Evolutionary conservation across 2,888 invertebrate species (phyloP).

Genomic region (Pristionchus exspectatus): DNA sequence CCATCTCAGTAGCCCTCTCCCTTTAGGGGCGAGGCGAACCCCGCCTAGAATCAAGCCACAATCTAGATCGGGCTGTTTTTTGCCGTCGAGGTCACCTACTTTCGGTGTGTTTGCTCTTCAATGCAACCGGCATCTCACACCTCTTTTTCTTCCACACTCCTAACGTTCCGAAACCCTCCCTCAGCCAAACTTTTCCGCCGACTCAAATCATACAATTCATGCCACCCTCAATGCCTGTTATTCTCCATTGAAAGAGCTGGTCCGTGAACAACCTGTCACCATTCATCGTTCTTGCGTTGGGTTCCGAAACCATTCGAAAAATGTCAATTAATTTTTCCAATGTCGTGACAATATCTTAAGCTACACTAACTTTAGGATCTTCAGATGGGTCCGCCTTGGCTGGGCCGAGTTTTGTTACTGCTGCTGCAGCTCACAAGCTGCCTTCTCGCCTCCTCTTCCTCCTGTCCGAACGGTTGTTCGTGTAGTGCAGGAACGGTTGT

Average conservation of each 20-base stretch:
- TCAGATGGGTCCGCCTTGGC: conserved; percentile 4
- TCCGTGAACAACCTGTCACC: too few relatives aligned
- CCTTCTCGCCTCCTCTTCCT: not conserved
- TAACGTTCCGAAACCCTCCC: conserved; percentile 14
- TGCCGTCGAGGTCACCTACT: conserved; percentile 37
- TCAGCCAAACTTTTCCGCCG: not conserved
- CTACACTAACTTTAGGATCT: not conserved
- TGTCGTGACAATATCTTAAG: too few relatives aligned
- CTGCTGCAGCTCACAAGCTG: not conserved
- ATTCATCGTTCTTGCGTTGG: not conserved
- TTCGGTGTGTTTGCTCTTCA: conserved; percentile 6
- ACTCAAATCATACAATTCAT: not conserved
- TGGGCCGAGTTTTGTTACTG: conserved; percentile 4
- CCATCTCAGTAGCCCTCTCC: not conserved
- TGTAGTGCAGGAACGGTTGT: conserved; percentile 46
- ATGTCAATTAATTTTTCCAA: not conserved
- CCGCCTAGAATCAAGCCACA: conserved; percentile 12
- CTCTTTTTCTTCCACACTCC: not conserved
- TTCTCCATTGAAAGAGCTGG: not conserved
- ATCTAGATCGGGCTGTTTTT: conserved; percentile 9
- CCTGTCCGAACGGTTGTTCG: conserved; percentile 42
- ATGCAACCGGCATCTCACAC: conserved; percentile 23
- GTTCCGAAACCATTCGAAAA: not conserved
- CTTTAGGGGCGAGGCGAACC: not conserved
- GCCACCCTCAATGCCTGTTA: not conserved